Evolutionary conservation across 2,888 invertebrate genomes (phyloP), one percentile per base, ranked within the genome.

Genomic region (Napeogenes sylphis): DNA sequence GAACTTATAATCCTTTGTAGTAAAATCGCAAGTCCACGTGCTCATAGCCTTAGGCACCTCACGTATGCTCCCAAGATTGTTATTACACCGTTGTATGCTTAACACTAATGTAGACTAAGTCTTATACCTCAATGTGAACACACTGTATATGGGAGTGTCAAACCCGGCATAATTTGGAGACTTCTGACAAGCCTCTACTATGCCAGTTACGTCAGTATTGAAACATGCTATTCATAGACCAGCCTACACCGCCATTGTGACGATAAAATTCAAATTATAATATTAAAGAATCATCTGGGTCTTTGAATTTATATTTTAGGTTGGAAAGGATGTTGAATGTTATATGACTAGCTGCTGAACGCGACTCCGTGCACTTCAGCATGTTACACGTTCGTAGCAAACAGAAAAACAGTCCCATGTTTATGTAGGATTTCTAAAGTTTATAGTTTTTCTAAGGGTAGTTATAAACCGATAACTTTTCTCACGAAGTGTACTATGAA

Each of bases 221-320:
- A 64, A 63, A 66, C 33, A 54, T 35, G 55, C 53, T 33, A 42
- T 60, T 59, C 62, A 57, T 58, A 55, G 46, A 58, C 46, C 59
- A 45, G 53, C 21, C 57, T 57, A 61, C 63, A 60, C 66, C 54
- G 54, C 56, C 66, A 62, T 66, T 66, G 66, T 59, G 59, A 56
- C 38, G 45, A 45, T 55, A 47, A 61, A 61, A 61, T 56, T 62
- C 45, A 59, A 62, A 64, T 67, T 64, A 67, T 64, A 62, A 64
- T 60, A 67, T 67, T 64, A 64, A 54, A 58, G 55, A 55, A 62
- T 64, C 60, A 53, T 62, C 59, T 62, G 55, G 45, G 42, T 55
- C 58, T 60, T 60, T 46, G 64, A 64, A 64, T 55, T 35, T 3
- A 21, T 45, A 55, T 55, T 46, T 51, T 46, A 4, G 35, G 35